phyloP scores from a whole-genome alignment of 1,140 invertebrate genomes.

The Microplitis mediator region DNA sequence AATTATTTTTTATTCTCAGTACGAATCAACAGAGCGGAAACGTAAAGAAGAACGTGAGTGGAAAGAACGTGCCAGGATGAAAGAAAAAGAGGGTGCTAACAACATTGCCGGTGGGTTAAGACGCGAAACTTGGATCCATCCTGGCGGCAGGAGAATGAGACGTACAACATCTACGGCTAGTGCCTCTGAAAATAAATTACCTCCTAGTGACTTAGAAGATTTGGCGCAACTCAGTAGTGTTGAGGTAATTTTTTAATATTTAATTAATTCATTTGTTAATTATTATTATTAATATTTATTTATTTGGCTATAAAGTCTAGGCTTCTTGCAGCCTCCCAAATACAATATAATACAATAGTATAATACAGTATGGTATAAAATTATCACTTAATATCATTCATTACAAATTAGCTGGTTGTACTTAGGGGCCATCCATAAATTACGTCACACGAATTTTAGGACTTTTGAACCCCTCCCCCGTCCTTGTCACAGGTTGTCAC shows the following conservation, averaged over 20 bases:
- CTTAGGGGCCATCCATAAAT: too few species aligned
- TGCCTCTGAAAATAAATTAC: conserved; percentile 57
- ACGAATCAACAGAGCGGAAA: conserved; percentile 80
- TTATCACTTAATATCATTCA: too few species aligned
- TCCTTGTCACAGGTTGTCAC: too few species aligned
- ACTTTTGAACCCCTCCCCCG: too few species aligned
- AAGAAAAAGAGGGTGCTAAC: conserved; percentile 63
- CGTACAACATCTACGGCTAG: conserved; percentile 67
- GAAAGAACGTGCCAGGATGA: conserved; percentile 65
- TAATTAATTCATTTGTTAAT: conserved; percentile 19
- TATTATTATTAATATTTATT: too few species aligned
- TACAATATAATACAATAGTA: too few species aligned
- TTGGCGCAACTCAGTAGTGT: conserved; percentile 72
- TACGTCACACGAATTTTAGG: too few species aligned
- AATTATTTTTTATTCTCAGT: conserved; percentile 62
- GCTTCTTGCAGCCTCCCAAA: too few species aligned
- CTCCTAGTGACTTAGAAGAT: conserved; percentile 69
- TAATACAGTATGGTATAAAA: too few species aligned
- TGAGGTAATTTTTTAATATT: conserved; percentile 66
- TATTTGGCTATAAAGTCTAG: too few species aligned
- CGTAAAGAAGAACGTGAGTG: conserved; percentile 69
- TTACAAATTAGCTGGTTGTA: too few species aligned
- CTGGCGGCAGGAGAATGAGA: conserved; percentile 71
- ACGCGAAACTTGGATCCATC: conserved; percentile 83
- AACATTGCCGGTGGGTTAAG: conserved; percentile 61